A percentile compares a stretch with the other conserved stretches of the same genome.
Evolutionary conservation across 2,113 vertebrate genomes (phyloP).

Genomic region (Gorsachius goisagi): DNA sequence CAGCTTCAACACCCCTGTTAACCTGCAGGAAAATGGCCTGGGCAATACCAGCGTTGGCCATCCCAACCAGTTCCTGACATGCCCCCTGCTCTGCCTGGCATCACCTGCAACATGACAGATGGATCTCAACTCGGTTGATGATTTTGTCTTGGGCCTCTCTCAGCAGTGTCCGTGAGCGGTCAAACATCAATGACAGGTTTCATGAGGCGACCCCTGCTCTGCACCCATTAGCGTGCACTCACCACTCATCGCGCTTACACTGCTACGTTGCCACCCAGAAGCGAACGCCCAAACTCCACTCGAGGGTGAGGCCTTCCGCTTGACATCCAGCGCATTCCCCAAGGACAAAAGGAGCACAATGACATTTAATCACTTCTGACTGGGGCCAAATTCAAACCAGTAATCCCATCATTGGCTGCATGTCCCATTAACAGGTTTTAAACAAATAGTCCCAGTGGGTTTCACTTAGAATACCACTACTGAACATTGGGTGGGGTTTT

Average conservation of each 20-base stretch:
- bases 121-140: background rate
- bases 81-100: background rate
- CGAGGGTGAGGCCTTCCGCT: background rate
- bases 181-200: background rate
- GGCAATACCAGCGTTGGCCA: background rate
- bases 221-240: background rate
- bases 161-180: background rate
- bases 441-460: background rate
- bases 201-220: background rate
- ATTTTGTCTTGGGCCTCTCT: background rate
- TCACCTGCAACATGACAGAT: background rate
- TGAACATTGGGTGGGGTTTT: background rate
- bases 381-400: background rate
- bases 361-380: background rate
- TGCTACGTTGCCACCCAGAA: background rate
- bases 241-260: background rate
- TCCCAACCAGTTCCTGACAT: background rate
- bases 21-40: background rate
- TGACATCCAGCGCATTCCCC: accelerated
- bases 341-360: background rate
- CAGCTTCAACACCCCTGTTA: background rate
- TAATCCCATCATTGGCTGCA: background rate
- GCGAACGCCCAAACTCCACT: background rate
- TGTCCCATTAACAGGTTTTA: background rate
- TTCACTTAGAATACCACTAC: background rate